Evolutionary conservation across 2,888 invertebrate species (phyloP).

Genomic region (Dolichopus griseipennis): DNA sequence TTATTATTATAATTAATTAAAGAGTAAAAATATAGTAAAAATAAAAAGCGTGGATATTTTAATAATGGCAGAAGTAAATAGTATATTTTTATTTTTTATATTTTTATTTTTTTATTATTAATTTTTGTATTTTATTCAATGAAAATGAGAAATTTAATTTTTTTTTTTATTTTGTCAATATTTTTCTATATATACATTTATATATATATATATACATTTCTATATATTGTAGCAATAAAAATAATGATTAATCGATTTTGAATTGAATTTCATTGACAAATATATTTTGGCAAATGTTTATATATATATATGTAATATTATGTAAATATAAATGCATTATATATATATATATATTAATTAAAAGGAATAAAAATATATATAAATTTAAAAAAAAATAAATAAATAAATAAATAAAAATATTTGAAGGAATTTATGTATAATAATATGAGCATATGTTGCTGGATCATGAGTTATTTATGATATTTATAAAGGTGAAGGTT

Average conservation of each 20-base stretch:
- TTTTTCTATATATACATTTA: not conserved
- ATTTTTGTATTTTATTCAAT: not conserved
- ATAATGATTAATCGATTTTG: not conserved
- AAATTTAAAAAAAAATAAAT: too few species aligned
- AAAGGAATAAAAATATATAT: too few species aligned
- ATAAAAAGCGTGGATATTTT: too few species aligned
- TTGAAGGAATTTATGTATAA: too few species aligned
- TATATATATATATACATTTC: too few species aligned
- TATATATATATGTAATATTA: not conserved
- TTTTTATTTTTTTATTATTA: not conserved
- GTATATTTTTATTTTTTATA: not conserved
- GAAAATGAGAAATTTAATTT: not conserved
- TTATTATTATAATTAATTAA: too few species aligned
- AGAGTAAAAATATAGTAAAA: too few species aligned
- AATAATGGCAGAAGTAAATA: too few species aligned
- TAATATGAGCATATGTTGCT: not conserved
- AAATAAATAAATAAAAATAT: too few species aligned
- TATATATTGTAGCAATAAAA: not conserved
- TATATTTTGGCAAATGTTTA: not conserved
- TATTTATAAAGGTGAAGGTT: conserved; percentile 2
- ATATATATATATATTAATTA: not conserved
- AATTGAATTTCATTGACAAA: conserved; percentile 6
- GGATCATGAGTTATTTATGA: too few species aligned
- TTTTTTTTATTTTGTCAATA: not conserved
- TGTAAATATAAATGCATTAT: not conserved